Evolutionary conservation across 2,888 invertebrate genomes (phyloP).

Genomic region (Abrostola triplasia): DNA sequence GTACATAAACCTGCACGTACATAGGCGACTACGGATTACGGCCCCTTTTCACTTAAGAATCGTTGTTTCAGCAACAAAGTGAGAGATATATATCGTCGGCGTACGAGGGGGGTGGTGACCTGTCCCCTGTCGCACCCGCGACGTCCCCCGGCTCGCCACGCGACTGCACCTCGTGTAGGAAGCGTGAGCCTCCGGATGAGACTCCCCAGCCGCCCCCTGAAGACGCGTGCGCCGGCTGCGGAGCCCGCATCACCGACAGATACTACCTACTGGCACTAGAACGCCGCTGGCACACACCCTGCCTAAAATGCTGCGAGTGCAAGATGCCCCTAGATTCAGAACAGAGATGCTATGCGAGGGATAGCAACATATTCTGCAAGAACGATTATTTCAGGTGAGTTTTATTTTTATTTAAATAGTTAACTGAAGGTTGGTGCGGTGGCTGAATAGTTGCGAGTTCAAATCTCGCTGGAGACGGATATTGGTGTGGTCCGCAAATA

Average conservation of each 20-base stretch:
- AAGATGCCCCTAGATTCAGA: slow-evolving; percentile 96
- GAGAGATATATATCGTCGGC: slow-evolving; percentile 90
- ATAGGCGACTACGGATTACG: no score
- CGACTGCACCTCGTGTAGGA: slow-evolving; percentile 89
- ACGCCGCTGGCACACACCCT: slow-evolving; percentile 97
- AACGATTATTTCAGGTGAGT: slow-evolving; percentile 98
- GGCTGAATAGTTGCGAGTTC: no score
- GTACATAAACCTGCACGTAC: no score
- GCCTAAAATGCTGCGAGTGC: slow-evolving; percentile 97
- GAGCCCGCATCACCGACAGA: slow-evolving; percentile 94
- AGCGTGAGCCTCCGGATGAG: slow-evolving; percentile 87
- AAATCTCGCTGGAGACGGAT: no score
- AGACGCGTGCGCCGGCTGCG: slow-evolving; percentile 96
- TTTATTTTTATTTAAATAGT: not conserved
- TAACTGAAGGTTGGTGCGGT: no score
- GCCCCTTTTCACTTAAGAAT: no score
- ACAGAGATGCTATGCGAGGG: slow-evolving; percentile 96
- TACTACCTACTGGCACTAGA: slow-evolving; percentile 97
- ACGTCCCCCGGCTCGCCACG: slow-evolving; percentile 89
- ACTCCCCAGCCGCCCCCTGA: slow-evolving; percentile 79
- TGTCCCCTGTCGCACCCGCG: slow-evolving; percentile 92
- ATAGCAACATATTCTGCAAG: slow-evolving; percentile 98
- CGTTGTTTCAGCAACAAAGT: slow-evolving; percentile 90
- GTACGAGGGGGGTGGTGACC: slow-evolving; percentile 92
- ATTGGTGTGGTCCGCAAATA: no score